phyloP scores from a whole-genome alignment of 2,797 vertebrate genomes.

The Eulemur coronatus region DNA sequence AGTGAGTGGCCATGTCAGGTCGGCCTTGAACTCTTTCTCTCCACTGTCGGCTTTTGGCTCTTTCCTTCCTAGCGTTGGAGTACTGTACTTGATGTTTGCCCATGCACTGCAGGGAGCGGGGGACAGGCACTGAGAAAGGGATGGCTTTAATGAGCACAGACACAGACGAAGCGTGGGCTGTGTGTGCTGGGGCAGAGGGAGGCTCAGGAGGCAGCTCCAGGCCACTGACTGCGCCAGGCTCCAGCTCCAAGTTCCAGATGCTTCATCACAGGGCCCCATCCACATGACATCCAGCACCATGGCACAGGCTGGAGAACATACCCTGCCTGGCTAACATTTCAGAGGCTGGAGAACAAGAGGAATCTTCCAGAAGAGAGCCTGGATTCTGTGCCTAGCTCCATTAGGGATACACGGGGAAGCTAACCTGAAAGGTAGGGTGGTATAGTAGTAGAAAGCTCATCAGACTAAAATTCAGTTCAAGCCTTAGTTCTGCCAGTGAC shows the following conservation, averaged over 20 bases:
- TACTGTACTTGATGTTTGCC: background rate
- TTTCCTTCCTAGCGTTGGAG: background rate
- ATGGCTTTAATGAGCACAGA: background rate
- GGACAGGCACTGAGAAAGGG: background rate
- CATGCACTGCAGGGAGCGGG: background rate
- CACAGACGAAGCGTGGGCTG: background rate
- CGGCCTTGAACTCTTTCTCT: background rate
- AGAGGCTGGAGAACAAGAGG: background rate
- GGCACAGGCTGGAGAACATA: background rate
- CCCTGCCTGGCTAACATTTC: background rate
- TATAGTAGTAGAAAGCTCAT: background rate
- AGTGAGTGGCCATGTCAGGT: background rate
- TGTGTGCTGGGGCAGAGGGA: background rate
- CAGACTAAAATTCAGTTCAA: background rate
- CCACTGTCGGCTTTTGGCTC: background rate
- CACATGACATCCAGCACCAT: background rate
- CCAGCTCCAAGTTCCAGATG: slow-evolving; percentile 4
- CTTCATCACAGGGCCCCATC: background rate
- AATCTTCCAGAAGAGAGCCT: background rate
- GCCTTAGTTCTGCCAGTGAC: background rate
- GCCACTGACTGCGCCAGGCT: slow-evolving; percentile 2
- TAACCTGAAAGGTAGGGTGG: background rate
- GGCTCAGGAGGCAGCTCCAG: background rate
- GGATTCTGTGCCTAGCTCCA: background rate
- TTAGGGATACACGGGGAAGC: background rate